Base-by-base conservation (phyloP, 2,888 invertebrate species). In the Ramazzottius varieornatus region DNA sequence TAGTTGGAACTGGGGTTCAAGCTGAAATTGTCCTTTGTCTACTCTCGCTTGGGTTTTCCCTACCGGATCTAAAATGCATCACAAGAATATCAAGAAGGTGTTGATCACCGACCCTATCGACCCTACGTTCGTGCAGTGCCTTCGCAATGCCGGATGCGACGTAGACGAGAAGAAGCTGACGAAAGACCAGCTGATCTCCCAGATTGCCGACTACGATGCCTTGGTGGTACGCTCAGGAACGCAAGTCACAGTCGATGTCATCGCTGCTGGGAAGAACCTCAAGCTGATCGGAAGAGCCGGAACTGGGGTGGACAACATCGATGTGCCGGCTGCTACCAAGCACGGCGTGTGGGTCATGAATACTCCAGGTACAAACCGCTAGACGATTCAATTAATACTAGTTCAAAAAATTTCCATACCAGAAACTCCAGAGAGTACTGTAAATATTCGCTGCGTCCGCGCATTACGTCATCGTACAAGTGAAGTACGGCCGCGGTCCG, bases 281-380 rank as follows among this genome's bases (percentile, higher is more conserved):
- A 86, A 87, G 77, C 85, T 90, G 29, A 86, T 96, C 54, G 94
- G 91, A 20, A 82, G 96, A 63, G 96, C 96, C n/a, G 96, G 96
- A 2, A 94, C 93, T 1, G 98, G 98, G 1, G 90, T 94, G 1
- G 98, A 98, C 78, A 98, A 96, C 77, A 94, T 98, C 69, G 92
- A 98, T 75, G 83, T 89, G 63, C 78, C 80, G 46, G 85, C 88
- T 2, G 94, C 96, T 1, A 89, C 86, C 0, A 80, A 82, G 69
- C 82, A 83, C 70, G 88, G 88, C 70, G 81, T 94, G 70, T 81
- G 90, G 68, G 96, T 98, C 64, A 83, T 98, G 73, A 96, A 96
- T 24, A 54, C 54, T 54, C 54, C 54, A 54, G 54, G 54, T 54
- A 29, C 13, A 24, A 20, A 40, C 20, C n/a, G n/a, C n/a, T n/a